These are phyloP conservation scores for Busseola fusca DNA, from an alignment of 2,888 invertebrate species.

Conservation along the genomic window DNA sequence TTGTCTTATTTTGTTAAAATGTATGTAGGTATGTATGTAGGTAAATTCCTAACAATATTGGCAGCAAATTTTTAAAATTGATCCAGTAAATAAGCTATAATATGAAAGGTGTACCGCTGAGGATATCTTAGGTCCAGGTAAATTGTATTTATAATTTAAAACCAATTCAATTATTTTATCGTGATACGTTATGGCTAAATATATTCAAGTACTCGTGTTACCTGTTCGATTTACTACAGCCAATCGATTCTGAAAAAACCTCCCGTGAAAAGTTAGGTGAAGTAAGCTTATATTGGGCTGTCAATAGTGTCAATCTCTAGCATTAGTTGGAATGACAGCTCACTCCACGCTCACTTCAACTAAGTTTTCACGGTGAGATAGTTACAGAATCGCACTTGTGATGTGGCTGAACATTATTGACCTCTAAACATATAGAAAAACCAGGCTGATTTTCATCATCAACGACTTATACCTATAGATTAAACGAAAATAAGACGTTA, in stretches of 20 bases:
- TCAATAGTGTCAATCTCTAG: too few relatives aligned
- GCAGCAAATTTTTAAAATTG: background rate
- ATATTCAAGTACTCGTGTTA: background rate
- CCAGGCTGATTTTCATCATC: background rate
- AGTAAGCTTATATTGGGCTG: too few relatives aligned
- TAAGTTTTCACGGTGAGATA: too few relatives aligned
- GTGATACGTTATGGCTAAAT: background rate
- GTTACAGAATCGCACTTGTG: too few relatives aligned
- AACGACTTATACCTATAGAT: background rate
- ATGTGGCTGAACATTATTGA: background rate
- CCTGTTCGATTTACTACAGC: background rate
- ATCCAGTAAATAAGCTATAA: background rate
- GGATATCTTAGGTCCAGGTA: background rate
- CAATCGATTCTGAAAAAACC: too few relatives aligned
- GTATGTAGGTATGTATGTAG: too few relatives aligned
- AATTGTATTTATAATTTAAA: constrained; percentile 6
- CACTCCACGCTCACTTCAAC: too few relatives aligned
- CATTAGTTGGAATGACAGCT: too few relatives aligned
- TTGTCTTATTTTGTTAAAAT: background rate
- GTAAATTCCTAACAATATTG: too few relatives aligned
- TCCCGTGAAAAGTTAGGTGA: too few relatives aligned
- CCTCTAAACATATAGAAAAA: background rate
- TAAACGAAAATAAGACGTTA: background rate
- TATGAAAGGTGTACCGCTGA: background rate
- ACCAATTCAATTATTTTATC: background rate